Conservation (phyloP, 2,888 invertebrate genomes). For the Rhamnusium bicolor region DNA sequence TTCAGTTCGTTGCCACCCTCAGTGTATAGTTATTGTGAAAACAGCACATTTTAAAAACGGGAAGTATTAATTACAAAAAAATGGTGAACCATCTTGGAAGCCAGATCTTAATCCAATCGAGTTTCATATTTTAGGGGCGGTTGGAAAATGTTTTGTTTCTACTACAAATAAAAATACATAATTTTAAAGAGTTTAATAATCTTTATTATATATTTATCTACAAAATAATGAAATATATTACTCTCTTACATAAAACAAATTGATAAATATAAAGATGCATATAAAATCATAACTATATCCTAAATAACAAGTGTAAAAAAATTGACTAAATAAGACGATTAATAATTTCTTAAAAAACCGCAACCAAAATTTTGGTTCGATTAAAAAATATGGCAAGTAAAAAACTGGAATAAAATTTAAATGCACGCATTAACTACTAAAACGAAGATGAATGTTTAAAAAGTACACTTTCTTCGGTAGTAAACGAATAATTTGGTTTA, state of each 20-base stretch:
- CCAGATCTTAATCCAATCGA: too few species aligned
- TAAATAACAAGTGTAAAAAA: conserved; percentile 27
- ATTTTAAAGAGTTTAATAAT: conserved; percentile 3
- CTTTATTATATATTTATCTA: conserved; percentile 25
- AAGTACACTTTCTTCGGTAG: not conserved
- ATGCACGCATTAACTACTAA: conserved; percentile 9
- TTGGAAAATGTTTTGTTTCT: too few species aligned
- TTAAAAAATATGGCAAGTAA: conserved; percentile 34
- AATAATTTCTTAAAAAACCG: not conserved
- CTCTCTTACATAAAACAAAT: conserved; percentile 46
- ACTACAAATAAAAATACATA: too few species aligned
- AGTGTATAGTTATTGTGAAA: too few species aligned
- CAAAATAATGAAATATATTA: conserved; percentile 46
- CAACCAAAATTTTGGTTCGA: conserved; percentile 17
- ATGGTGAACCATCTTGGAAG: too few species aligned
- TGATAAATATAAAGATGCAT: conserved; percentile 40
- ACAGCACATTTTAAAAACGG: too few species aligned
- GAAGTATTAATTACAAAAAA: too few species aligned
- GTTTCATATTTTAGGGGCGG: too few species aligned
- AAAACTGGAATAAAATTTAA: conserved; percentile 27
- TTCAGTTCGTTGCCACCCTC: too few species aligned
- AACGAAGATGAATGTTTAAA: conserved; percentile 9
- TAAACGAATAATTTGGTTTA: not conserved
- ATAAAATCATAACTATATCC: conserved; percentile 22
- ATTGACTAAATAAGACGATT: conserved; percentile 18